Conservation (phyloP, 2,888 invertebrate genomes). For the Drosophila yooni region DNA sequence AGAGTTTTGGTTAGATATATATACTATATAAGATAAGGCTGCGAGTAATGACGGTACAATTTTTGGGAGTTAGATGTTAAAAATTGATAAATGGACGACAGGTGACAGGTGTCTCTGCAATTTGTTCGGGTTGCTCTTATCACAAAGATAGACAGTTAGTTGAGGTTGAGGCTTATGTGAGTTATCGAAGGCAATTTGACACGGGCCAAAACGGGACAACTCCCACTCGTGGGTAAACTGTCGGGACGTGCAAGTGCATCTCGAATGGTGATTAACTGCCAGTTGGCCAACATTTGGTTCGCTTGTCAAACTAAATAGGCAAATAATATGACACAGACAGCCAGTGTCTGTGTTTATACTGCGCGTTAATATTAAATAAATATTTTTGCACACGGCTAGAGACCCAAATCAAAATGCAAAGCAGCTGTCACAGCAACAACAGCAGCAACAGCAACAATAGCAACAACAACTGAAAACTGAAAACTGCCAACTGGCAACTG, state of each 20-base stretch:
- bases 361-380: constrained; percentile 66
- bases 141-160: neutral
- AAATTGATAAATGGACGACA: constrained; percentile 64
- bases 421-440: constrained; percentile 50
- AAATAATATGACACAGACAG: constrained; percentile 12
- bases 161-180: neutral
- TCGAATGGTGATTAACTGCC: constrained; percentile 55
- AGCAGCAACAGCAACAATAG: constrained; percentile 25
- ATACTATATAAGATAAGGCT: neutral
- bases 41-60: constrained; percentile 30
- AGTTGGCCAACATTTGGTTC: constrained; percentile 54
- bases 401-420: constrained; percentile 72
- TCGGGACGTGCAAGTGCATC: constrained; percentile 60
- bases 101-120: constrained; percentile 28
- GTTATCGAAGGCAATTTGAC: constrained; percentile 41
- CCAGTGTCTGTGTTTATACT: constrained; percentile 17
- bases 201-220: neutral
- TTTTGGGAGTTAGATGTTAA: constrained; percentile 26
- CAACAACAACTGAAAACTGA: constrained; percentile 3
- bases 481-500: constrained; percentile 28
- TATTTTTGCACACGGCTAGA: constrained; percentile 49
- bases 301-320: constrained; percentile 48
- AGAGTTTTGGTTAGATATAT: neutral
- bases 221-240: neutral
- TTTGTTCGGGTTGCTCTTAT: neutral